phyloP scores from a whole-genome alignment of 2,797 vertebrate species.

The Bradypus variegatus region DNA sequence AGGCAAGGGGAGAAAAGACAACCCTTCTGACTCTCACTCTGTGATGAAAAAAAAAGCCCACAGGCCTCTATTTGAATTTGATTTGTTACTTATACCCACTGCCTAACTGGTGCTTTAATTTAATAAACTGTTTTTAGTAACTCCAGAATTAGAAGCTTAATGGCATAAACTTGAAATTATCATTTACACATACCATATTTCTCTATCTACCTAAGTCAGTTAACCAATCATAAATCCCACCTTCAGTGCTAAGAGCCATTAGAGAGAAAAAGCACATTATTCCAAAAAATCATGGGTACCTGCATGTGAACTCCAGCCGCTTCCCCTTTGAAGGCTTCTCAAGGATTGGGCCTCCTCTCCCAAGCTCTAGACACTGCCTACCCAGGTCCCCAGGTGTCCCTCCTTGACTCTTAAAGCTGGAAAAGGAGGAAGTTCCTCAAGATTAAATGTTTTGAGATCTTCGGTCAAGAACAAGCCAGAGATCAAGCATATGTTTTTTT shows the following conservation, averaged over 20 bases:
- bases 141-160: not conserved
- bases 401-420: not conserved
- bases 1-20: not conserved
- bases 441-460: slow-evolving; percentile 13
- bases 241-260: not conserved
- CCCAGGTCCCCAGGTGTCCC: not conserved
- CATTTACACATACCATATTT: not conserved
- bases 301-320: not conserved
- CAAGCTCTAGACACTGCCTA: not conserved
- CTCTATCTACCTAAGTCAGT: not conserved
- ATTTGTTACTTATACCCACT: not conserved
- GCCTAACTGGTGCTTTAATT: not conserved
- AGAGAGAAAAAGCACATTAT: slow-evolving; percentile 1
- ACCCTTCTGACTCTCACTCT: not conserved
- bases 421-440: not conserved
- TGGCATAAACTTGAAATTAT: not conserved
- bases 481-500: too few species aligned
- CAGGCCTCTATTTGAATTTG: not conserved
- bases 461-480: not conserved
- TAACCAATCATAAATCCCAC: not conserved
- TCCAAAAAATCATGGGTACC: not conserved
- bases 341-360: not conserved
- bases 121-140: slow-evolving; percentile 5
- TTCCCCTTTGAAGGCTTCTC: not conserved
- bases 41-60: not conserved